Evolutionary conservation across 1,140 invertebrate species (phyloP).

Genomic region (Bombus affinis): DNA sequence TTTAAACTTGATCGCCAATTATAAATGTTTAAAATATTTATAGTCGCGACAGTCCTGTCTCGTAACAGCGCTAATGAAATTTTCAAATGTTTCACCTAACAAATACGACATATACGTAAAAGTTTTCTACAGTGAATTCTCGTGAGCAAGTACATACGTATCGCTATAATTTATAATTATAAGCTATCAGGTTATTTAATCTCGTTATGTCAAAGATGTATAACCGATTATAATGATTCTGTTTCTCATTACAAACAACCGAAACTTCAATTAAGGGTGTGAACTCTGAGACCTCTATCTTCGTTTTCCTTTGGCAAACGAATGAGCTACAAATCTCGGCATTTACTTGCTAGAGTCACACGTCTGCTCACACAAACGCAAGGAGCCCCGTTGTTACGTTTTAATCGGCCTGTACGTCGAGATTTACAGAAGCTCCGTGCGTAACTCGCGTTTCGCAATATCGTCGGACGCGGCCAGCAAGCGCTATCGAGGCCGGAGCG

Average conservation of each 20-base stretch:
- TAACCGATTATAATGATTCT: neutral
- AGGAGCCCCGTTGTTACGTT: neutral
- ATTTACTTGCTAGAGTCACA: neutral
- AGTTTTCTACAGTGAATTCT: no score
- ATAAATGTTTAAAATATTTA: no score
- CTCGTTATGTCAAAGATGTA: no score
- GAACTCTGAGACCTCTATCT: neutral
- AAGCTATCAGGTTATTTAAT: no score
- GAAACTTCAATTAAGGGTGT: neutral
- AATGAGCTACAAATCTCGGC: neutral
- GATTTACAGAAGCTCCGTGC: constrained; percentile 1
- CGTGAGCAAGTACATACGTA: no score
- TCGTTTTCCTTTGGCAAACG: neutral
- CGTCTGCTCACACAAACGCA: neutral
- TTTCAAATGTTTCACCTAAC: no score
- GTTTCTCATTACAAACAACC: neutral
- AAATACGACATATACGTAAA: no score
- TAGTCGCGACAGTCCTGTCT: no score
- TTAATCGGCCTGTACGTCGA: constrained; percentile 8
- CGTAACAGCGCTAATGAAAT: no score
- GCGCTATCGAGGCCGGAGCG: constrained; percentile 18
- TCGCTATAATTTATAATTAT: no score
- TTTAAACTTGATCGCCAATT: no score
- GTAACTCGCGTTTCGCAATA: constrained; percentile 26
- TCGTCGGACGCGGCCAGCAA: neutral